Evolutionary conservation across 2,888 invertebrate genomes (phyloP), one percentile per base, ranked within the genome.

Genomic region (Rhingia rostrata): DNA sequence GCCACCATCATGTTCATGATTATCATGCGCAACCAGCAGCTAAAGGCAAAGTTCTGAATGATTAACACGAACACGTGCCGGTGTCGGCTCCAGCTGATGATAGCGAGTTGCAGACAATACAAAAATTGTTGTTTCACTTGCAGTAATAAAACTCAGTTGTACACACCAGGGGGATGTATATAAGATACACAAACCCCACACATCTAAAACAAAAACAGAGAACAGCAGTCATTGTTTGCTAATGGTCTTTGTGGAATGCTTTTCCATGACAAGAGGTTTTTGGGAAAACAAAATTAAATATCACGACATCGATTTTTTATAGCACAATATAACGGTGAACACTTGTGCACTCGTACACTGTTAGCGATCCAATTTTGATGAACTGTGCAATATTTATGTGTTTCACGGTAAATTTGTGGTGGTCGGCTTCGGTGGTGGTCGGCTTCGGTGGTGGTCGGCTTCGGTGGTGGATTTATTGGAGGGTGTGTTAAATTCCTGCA

Each of bases 231-330:
- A 4, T 22, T 47, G 47, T 41, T 53, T 53, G 32, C 32, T n/a
- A 6, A 9, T 6, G n/a, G 22, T 35, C 43, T 39, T 10, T 51
- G 39, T 39, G 60, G n/a, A 41, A 73, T 53, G 47, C 56, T 56
- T 63, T 54, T 5, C 58, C 39, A 51, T 47, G 39, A 56, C 47
- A 56, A 22, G 22, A 67, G 51, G 41, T 30, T 63, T 32, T 45
- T 49, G 37, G 73, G 12, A 72, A 47, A 56, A 35, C 6, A 67
- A 67, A 47, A 64, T 45, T 66, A 75, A 60, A 67, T 75, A 67
- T 60, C 77, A 69, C 37, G 77, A 61, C 61, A 77, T 77, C 61
- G 61, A 63, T 77, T 77, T 77, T 77, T 39, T 77, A 33, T 49
- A 35, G 22, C 22, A 7, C 7, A 22, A 14, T 4, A 14, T 7